Percentiles rank a stretch among this genome's conserved stretches.
Conservation (phyloP, 2,888 invertebrate species). For the Limnephilus marmoratus region DNA sequence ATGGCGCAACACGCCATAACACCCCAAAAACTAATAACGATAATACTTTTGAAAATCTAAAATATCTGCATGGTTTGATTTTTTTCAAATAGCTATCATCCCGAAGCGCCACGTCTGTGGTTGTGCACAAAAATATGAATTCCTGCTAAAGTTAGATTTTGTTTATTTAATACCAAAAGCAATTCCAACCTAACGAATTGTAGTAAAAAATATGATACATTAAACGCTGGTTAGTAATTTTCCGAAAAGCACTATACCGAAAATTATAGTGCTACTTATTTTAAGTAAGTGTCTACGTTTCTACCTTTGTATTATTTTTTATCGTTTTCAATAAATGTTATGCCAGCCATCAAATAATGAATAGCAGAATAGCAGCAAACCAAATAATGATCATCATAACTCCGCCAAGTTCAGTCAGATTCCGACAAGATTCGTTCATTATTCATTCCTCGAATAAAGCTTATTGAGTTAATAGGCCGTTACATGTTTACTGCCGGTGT, state of each 20-base stretch:
- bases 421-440: slow-evolving; percentile 42
- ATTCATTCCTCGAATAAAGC: slow-evolving; percentile 42
- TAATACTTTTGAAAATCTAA: too few relatives aligned
- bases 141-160: background rate
- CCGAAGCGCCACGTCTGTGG: too few relatives aligned
- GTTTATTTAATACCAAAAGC: background rate
- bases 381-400: slow-evolving; percentile 30
- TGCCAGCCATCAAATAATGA: slow-evolving; percentile 16
- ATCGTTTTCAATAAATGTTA: slow-evolving; percentile 35
- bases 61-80: too few relatives aligned
- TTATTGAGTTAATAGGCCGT: slow-evolving; percentile 44
- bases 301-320: background rate
- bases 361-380: slow-evolving; percentile 5
- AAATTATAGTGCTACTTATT: background rate
- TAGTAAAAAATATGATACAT: background rate
- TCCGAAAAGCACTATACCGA: background rate
- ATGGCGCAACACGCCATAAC: too few relatives aligned
- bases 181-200: background rate
- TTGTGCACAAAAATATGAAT: background rate
- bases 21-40: too few relatives aligned
- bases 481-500: slow-evolving; percentile 29
- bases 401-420: slow-evolving; percentile 2
- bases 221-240: background rate
- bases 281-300: background rate
- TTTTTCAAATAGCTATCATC: too few relatives aligned